Evolutionary conservation across 2,113 vertebrate species (phyloP).

Genomic region (Nannospalax galili): DNA sequence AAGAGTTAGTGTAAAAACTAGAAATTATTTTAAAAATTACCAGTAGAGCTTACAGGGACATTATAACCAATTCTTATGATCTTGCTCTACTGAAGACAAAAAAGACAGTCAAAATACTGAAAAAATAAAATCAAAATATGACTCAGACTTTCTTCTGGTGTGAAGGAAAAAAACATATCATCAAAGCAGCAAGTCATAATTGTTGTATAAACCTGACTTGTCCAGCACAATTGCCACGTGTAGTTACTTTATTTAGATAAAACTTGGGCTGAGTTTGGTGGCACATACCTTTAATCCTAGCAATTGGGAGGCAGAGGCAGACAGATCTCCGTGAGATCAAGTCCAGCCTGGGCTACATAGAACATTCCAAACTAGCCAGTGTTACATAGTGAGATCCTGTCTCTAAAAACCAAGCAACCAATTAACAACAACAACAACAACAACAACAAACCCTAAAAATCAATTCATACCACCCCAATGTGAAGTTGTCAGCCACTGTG

Average conservation of each 20-base stretch:
- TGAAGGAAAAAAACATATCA: neutral
- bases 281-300: too few species aligned
- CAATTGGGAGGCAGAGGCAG: too few species aligned
- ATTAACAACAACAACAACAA: too few species aligned
- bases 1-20: neutral
- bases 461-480: neutral
- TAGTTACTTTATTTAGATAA: neutral
- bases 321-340: too few species aligned
- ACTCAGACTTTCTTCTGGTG: neutral
- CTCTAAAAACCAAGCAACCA: too few species aligned
- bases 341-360: too few species aligned
- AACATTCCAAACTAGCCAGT: too few species aligned
- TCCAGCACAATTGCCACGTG: neutral
- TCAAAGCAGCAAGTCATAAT: neutral
- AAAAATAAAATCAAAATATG: neutral
- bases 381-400: too few species aligned
- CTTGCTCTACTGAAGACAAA: neutral
- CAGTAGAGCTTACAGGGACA: neutral
- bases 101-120: conserved; percentile 17
- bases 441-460: neutral
- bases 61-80: neutral
- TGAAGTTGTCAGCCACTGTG: neutral
- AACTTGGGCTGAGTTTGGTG: neutral
- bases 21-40: neutral
- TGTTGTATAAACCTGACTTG: neutral